These are phyloP conservation scores for Ascidia mentula DNA, from an alignment of 23 tunicate genomes.

Conservation along the genomic window DNA sequence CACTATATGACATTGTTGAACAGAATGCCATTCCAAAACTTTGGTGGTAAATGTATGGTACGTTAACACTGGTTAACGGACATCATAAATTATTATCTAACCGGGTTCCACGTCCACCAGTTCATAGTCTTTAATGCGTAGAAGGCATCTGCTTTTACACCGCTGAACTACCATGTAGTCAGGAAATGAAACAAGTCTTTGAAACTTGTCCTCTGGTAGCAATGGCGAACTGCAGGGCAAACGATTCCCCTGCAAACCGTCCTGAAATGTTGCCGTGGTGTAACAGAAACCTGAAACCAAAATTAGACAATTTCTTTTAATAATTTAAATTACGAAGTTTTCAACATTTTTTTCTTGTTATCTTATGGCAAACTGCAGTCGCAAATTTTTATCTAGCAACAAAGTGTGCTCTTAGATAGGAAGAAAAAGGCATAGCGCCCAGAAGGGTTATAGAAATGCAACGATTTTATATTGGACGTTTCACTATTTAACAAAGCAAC, in stretches of 20 bases:
- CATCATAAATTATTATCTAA: not conserved
- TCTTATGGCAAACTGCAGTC: no score
- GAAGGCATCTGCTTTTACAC: slow-evolving; percentile 25
- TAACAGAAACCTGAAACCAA: slow-evolving; percentile 43
- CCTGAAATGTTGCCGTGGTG: slow-evolving; percentile 11
- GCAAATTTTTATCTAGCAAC: no score
- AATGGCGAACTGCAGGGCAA: slow-evolving; percentile 48
- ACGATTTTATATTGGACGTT: no score
- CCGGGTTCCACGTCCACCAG: not conserved
- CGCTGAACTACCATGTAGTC: slow-evolving; percentile 34
- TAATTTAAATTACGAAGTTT: no score
- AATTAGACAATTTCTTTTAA: not conserved
- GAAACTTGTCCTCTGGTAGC: slow-evolving; percentile 20
- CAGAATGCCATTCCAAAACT: no score
- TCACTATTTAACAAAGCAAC: no score
- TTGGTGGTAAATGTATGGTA: not conserved
- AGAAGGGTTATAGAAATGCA: no score
- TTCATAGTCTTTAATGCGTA: not conserved
- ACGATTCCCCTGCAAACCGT: not conserved
- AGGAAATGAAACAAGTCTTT: not conserved
- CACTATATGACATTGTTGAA: no score
- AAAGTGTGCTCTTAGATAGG: no score
- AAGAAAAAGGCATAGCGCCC: no score
- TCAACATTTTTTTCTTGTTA: not conserved
- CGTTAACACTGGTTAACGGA: not conserved